These are phyloP conservation scores for Machimus atricapillus DNA, from an alignment of 2,888 invertebrate genomes.

Conservation along the genomic window DNA sequence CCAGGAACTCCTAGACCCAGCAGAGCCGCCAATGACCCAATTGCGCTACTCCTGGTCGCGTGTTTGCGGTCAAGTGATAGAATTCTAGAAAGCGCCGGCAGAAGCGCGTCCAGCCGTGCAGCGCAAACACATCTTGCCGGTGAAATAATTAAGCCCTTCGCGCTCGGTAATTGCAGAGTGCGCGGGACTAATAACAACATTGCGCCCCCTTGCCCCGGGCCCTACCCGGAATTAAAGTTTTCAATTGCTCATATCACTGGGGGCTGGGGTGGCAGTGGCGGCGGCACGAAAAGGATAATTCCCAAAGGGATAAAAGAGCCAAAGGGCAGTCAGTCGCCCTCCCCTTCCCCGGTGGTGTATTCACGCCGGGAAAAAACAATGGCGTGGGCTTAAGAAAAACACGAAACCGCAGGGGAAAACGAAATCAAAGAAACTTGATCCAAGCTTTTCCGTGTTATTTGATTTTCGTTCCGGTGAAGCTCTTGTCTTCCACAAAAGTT, in stretches of 20 bases:
- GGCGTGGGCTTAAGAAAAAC: slow-evolving; percentile 34
- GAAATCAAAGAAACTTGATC: slow-evolving; percentile 52
- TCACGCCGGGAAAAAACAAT: not conserved
- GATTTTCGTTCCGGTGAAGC: slow-evolving; percentile 50
- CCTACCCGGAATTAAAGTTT: not conserved
- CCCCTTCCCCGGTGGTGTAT: not conserved
- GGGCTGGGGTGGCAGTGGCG: not conserved
- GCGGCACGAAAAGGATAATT: slow-evolving; percentile 4
- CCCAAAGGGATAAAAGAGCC: not conserved
- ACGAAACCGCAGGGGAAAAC: slow-evolving; percentile 50
- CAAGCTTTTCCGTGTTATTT: slow-evolving; percentile 51
- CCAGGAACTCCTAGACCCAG: not conserved
- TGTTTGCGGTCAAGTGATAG: not conserved
- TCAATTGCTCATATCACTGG: slow-evolving; percentile 20
- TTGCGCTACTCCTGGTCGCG: not conserved
- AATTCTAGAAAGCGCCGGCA: not conserved
- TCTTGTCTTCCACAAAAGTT: slow-evolving; percentile 25
- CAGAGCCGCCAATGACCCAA: not conserved
- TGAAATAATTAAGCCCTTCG: not conserved
- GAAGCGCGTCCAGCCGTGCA: not conserved
- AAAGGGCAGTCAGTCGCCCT: not conserved
- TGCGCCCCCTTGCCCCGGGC: not conserved
- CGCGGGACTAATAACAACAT: not conserved
- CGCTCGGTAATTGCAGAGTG: not conserved
- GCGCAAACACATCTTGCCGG: not conserved